Percentiles rank a stretch among this genome's conserved stretches.
Evolutionary conservation across 2,113 vertebrate species (phyloP).

Genomic region (Tenrec ecaudatus): DNA sequence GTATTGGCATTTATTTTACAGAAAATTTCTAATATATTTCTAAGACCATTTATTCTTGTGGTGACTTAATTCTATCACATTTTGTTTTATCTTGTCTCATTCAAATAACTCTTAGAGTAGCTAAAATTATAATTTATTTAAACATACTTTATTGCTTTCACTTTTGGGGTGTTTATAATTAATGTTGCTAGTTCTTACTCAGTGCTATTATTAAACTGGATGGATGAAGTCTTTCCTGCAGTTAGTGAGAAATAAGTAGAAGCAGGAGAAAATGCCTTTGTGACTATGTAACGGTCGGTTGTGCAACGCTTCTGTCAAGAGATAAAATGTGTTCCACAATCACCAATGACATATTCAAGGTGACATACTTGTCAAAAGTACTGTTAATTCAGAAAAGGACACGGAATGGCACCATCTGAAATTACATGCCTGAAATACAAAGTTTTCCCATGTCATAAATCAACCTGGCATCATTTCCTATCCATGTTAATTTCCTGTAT

Average conservation of each 20-base stretch:
- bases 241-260: constrained; percentile 42
- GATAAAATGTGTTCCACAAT: constrained; percentile 74
- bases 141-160: constrained; percentile 72
- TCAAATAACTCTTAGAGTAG: not conserved
- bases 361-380: not conserved
- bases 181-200: constrained; percentile 72
- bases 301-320: constrained; percentile 67
- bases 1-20: constrained; percentile 22
- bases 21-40: constrained; percentile 17
- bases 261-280: constrained; percentile 10
- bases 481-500: not conserved
- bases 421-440: not conserved
- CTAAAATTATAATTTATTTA: constrained; percentile 73
- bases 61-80: constrained; percentile 37
- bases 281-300: constrained; percentile 41
- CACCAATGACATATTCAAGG: constrained; percentile 19
- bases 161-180: constrained; percentile 62
- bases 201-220: constrained; percentile 59
- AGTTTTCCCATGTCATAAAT: not conserved
- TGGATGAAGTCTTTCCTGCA: constrained; percentile 69
- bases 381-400: not conserved
- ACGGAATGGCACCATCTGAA: not conserved
- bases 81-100: constrained; percentile 56
- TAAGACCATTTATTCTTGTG: not conserved
- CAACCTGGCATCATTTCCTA: not conserved